These are phyloP conservation scores for Caenorhabditis sp. DNA, from an alignment of 2,888 invertebrate genomes.

Conservation along the genomic window DNA sequence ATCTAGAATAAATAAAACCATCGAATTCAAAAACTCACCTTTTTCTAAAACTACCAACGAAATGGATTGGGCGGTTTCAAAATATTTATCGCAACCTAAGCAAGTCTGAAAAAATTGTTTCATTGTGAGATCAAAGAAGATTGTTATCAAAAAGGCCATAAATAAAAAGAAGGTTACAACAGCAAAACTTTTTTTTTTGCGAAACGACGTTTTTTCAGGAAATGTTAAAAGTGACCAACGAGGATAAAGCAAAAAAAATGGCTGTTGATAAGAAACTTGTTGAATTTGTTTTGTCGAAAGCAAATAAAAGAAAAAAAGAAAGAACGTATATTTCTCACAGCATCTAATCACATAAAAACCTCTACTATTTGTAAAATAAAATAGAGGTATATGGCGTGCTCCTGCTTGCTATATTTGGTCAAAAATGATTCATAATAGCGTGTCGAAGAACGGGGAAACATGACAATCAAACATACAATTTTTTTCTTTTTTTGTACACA, in stretches of 20 bases:
- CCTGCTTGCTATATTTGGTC: not conserved
- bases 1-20: not conserved
- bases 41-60: not conserved
- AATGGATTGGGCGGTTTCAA: not conserved
- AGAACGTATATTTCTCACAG: not conserved
- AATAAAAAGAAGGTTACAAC: not conserved
- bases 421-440: constrained; percentile 1
- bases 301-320: not conserved
- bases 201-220: not conserved
- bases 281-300: not conserved
- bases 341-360: constrained; percentile 1
- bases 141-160: not conserved
- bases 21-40: not conserved
- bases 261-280: not conserved
- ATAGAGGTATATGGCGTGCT: not conserved
- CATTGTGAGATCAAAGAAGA: not conserved
- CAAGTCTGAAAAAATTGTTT: not conserved
- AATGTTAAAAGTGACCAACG: not conserved
- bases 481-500: not conserved
- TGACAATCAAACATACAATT: not conserved
- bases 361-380: not conserved
- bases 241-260: not conserved
- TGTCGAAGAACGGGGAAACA: not conserved
- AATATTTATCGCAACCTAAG: constrained; percentile 1
- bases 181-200: not conserved